Base-by-base conservation (phyloP, 1,140 invertebrate species). In the Eriocheir sinensis region DNA sequence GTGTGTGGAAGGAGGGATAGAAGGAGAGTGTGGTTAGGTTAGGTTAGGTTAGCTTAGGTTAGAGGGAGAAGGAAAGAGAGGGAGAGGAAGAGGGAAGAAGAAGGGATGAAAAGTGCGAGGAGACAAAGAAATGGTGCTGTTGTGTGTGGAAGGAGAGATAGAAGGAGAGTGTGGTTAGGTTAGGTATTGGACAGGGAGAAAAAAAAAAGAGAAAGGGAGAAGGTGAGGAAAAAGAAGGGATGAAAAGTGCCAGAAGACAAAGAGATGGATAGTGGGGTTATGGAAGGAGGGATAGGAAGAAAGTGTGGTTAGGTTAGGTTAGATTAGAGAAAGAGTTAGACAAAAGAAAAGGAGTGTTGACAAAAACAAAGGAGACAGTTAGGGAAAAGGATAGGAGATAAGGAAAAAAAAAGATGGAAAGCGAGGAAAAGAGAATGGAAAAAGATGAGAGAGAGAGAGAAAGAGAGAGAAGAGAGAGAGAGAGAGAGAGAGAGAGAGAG, bases 391-490 rank as follows among this genome's bases (percentile, higher is more conserved):
- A 34, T 30, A n/a, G 36, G 8, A n/a, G 81, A 6, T 30, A 34
- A 30, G 8, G n/a, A 30, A 83, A 8, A 30, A 83, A n/a, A 83
- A 34, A n/a, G n/a, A n/a, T 9, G 8, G 36, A 34, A n/a, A 30
- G 8, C 9, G n/a, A 83, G 9, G 81, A 30, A n/a, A 83, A n/a
- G n/a, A 34, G 8, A 8, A 30, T 9, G 81, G 8, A n/a, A 30
- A 34, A n/a, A 83, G 81, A 83, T 27, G 36, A 48, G 41, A 44
- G 88, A 44, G 40, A 32, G 36, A 44, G 40, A 89, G 88, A 32
- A 34, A 86, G 83, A 41, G 83, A 86, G 81, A 6, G 81, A 27
- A 41, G 83, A 41, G 83, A 41, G 83, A 72, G 60, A 72, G 60
- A 72, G 60, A 72, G 60, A 72, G 60, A 72, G 60, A 72, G 12